These are phyloP conservation scores for Hydra vulgaris DNA, from an alignment of 30 jellyfish, hydroid and myxozoan genomes.

Conservation along the genomic window DNA sequence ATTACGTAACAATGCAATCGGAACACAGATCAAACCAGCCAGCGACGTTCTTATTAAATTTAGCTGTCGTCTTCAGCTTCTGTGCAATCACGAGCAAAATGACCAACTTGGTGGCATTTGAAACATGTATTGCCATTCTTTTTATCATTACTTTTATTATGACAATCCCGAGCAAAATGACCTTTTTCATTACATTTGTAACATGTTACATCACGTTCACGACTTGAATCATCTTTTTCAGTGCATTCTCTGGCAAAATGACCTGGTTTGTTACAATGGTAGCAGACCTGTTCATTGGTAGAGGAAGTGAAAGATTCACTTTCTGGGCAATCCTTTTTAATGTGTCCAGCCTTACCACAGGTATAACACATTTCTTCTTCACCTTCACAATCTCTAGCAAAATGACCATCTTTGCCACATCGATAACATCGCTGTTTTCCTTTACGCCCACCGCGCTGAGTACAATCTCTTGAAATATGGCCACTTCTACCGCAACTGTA, in stretches of 20 bases:
- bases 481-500: constrained; percentile 86
- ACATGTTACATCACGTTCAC: constrained; percentile 25
- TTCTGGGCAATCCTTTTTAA: constrained; percentile 58
- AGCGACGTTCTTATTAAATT: not conserved
- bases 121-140: constrained; percentile 30
- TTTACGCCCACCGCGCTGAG: constrained; percentile 22
- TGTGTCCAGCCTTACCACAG: constrained; percentile 69
- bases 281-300: constrained; percentile 11
- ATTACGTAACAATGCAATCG: not conserved
- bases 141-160: not conserved
- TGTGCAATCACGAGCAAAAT: constrained; percentile 78
- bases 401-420: constrained; percentile 76
- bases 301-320: not conserved
- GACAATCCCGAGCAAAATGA: constrained; percentile 72
- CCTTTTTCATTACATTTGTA: constrained; percentile 64
- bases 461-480: constrained; percentile 78
- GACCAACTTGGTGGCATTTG: constrained; percentile 76
- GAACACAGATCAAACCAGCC: not conserved
- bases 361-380: constrained; percentile 77
- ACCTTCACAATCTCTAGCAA: constrained; percentile 60
- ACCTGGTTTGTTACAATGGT: constrained; percentile 33
- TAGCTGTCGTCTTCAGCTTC: constrained; percentile 19
- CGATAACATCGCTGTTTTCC: constrained; percentile 46
- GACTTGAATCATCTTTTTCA: not conserved
- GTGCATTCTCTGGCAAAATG: constrained; percentile 38